Conservation (phyloP, 2,888 invertebrate species). For the Sphaeridia pumilis region DNA sequence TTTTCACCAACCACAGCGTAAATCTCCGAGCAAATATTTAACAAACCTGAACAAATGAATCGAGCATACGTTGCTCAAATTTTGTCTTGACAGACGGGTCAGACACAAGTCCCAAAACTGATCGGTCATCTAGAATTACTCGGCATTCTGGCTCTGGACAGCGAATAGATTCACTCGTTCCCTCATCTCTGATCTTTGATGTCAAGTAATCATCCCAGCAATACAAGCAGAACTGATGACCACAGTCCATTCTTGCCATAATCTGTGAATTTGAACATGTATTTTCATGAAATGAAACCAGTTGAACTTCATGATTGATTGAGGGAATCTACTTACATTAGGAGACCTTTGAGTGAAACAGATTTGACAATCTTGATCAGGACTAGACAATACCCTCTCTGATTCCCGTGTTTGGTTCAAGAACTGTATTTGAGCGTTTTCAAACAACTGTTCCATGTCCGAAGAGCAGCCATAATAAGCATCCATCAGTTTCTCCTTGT, state of each 20-base stretch:
- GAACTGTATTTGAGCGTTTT: conserved; percentile 86
- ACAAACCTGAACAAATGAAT: conserved; percentile 89
- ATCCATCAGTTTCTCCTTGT: conserved; percentile 95
- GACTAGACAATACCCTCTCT: neutral
- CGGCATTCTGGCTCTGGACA: conserved; percentile 94
- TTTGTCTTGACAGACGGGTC: conserved; percentile 77
- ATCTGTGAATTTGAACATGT: conserved; percentile 48
- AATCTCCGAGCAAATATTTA: neutral
- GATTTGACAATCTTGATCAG: conserved; percentile 31
- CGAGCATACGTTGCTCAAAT: conserved; percentile 93
- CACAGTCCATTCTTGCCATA: conserved; percentile 88
- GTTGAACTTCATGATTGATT: neutral
- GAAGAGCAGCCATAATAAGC: conserved; percentile 89
- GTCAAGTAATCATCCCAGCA: conserved; percentile 96
- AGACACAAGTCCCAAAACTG: conserved; percentile 78
- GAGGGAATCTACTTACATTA: neutral
- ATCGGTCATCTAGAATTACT: conserved; percentile 91
- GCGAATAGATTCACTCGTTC: conserved; percentile 86
- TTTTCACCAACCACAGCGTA: neutral
- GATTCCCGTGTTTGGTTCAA: conserved; percentile 44
- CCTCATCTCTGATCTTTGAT: conserved; percentile 95
- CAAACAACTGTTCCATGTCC: conserved; percentile 84
- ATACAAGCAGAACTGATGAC: conserved; percentile 83
- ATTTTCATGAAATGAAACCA: neutral
- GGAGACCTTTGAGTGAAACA: conserved; percentile 2